phyloP scores from a whole-genome alignment of 2,888 invertebrate genomes.

The Neoscelio sp. region DNA sequence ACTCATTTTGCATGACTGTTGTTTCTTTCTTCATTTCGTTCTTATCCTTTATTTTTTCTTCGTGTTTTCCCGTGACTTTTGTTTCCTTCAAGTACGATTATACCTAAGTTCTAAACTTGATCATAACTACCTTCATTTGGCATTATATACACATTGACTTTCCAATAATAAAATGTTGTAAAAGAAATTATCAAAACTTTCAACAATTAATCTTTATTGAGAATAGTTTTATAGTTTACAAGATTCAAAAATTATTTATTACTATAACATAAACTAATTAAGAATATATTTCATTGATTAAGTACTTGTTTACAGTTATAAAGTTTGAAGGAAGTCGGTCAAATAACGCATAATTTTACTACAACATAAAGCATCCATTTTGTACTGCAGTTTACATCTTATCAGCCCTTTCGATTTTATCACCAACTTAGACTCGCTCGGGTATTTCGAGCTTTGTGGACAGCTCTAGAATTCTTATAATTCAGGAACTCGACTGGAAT shows the following conservation, averaged over 20 bases:
- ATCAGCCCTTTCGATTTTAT: constrained; percentile 39
- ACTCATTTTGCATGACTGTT: constrained; percentile 68
- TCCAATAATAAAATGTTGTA: too few relatives aligned
- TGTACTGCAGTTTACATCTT: constrained; percentile 35
- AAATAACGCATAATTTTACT: constrained; percentile 13
- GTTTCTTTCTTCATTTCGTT: constrained; percentile 62
- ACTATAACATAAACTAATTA: constrained; percentile 7
- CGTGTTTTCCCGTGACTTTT: constrained; percentile 38
- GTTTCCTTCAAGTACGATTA: constrained; percentile 56
- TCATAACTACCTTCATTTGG: constrained; percentile 75
- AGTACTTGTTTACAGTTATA: constrained; percentile 7
- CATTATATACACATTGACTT: constrained; percentile 65
- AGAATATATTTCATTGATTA: not conserved
- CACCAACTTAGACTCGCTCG: constrained; percentile 26
- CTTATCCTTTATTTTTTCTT: constrained; percentile 57
- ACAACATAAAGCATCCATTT: constrained; percentile 25
- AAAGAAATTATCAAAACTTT: constrained; percentile 8
- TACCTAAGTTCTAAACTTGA: constrained; percentile 68
- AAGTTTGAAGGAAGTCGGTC: constrained; percentile 24
- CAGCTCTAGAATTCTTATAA: constrained; percentile 67
- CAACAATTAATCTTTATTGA: not conserved
- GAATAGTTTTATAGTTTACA: not conserved
- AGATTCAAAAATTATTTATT: not conserved
- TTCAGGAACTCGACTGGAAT: constrained; percentile 67
- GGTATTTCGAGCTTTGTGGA: constrained; percentile 63